Evolutionary conservation across 2,888 invertebrate species (phyloP).

Genomic region (Crepidodera aurea): DNA sequence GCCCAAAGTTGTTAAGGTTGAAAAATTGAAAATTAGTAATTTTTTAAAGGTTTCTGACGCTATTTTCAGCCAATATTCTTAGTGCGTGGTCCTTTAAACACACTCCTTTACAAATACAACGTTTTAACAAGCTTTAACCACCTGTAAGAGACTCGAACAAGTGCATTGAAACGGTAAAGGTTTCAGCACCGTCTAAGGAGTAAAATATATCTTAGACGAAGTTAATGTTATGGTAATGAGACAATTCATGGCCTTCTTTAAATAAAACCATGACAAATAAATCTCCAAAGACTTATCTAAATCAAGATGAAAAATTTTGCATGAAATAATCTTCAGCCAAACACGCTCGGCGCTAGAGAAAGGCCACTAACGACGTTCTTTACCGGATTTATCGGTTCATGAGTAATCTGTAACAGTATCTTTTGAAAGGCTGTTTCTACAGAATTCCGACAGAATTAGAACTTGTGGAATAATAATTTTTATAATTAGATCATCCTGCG

Average conservation of each 20-base stretch:
- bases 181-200: conserved; percentile 8
- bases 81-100: too few species aligned
- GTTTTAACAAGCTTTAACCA: too few species aligned
- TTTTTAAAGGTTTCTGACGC: background rate
- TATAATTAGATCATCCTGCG: too few species aligned
- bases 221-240: conserved; percentile 29
- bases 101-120: too few species aligned
- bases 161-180: background rate
- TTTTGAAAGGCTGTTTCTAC: conserved; percentile 6
- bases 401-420: conserved; percentile 27
- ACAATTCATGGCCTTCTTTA: conserved; percentile 27
- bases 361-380: conserved; percentile 39
- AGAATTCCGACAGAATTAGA: conserved; percentile 8
- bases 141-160: too few species aligned
- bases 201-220: conserved; percentile 20
- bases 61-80: background rate
- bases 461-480: too few species aligned
- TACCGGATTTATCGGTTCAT: conserved; percentile 43
- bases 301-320: conserved; percentile 36
- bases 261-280: conserved; percentile 28
- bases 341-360: conserved; percentile 40
- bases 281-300: conserved; percentile 22
- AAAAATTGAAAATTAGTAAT: too few species aligned
- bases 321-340: conserved; percentile 37
- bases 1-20: too few species aligned